Evolutionary conservation across 2,113 vertebrate genomes (phyloP), one percentile per base, ranked within the genome.

Genomic region (Mionectes macconnelli): DNA sequence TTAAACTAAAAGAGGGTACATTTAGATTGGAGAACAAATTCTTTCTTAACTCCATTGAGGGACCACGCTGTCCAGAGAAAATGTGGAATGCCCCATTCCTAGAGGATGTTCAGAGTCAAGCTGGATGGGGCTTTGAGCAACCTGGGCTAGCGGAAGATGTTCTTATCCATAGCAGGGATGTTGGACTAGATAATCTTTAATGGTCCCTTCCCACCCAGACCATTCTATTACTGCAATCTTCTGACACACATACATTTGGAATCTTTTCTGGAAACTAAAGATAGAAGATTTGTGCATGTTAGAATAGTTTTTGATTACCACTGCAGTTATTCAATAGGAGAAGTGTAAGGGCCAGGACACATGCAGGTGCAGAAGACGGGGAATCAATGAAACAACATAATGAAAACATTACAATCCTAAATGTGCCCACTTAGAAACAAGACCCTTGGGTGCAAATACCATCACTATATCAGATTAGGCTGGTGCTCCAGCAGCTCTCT

Each of bases 391-490:
- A 83, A 40, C 9, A 74, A 14, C 9, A 10, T 28, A 33, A 47
- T 7, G 12, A 60, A 82, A 69, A 15, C 13, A 12, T 19, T 31
- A 28, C 5, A 39, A 13, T 3, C 18, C 7, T 59, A 35, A 27
- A n/a, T 0, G 0, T 40, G 25, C 8, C 18, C 14, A 14, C 16
- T 60, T 17, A 5, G 11, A 75, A 80, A 30, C 10, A n/a, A 17
- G 76, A 12, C 12, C 6, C 33, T 44, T 8, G 45, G 14, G 6
- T 4, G n/a, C 10, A 14, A 9, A 49, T 8, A 8, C 12, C 15
- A 5, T 30, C 8, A 50, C 3, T 4, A 0, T 7, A 12, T 9
- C 55, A 68, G 13, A 42, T 11, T 1, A 35, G 2, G 13, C 12
- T 31, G 53, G 16, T 52, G 8, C 21, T 75, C 27, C 35, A 64